Base-by-base conservation (phyloP, 2,113 vertebrate species). In the Loxodonta africana region DNA sequence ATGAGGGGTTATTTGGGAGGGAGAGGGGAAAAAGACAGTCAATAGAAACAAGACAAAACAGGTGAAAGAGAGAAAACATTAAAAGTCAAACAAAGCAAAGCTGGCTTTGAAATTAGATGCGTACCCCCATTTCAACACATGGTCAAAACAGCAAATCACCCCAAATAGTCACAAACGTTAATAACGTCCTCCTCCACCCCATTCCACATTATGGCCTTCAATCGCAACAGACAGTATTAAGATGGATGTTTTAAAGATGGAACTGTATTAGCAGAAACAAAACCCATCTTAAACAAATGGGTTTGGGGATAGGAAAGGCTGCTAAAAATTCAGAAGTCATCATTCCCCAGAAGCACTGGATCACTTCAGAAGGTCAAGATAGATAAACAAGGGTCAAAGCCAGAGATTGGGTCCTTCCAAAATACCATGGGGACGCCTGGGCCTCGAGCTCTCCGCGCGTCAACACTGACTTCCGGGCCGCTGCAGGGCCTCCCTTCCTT, bases 291-390 rank as follows among this genome's bases (percentile, higher is more conserved):
- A 46, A 9, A 71, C 62, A 76, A 98, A 98, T 98, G 98, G 98
- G 97, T 96, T 96, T 90, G 93, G 97, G 98, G 98, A 98, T 81
- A 98, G 97, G 98, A 98, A 98, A 99, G 98, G 98, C 98, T 99
- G 98, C 98, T 99, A 99, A 99, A 99, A 99, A 98, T 97, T 90
- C 57, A 97, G 97, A 98, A 95, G 91, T 97, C 95, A 86, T 90
- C 84, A 74, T 71, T 60, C 86, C 95, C 96, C 96, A 81, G 94
- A 92, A 96, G 96, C 65, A 94, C 93, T 4, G 80, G 84, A 95
- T 1, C 90, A 97, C 65, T 41, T 20, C 5, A 91, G 95, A 94
- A 85, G 6, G 85, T 77, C 51, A 62, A 96, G 74, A 85, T 83
- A 87, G 80, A 94, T 25, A 93, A 95, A 92, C 37, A 6, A 80